Evolutionary conservation across 2,113 vertebrate genomes (phyloP), one percentile per base, ranked within the genome.

Genomic region (Dryoscopus gambensis): DNA sequence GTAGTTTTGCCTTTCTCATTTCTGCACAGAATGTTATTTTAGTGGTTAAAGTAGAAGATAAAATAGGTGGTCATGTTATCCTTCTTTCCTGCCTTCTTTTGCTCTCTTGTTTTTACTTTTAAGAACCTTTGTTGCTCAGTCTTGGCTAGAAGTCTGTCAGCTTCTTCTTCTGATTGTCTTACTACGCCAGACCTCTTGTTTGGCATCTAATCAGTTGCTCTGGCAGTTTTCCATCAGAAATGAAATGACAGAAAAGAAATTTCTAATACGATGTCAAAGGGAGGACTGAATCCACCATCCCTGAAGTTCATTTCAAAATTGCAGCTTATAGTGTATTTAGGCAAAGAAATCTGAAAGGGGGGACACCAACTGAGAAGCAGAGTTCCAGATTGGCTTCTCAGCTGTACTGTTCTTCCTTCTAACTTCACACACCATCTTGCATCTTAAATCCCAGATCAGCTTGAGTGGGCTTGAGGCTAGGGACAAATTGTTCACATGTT

Each of bases 341-440:
- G 28, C 18, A 65, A 88, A 77, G 18, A 79, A 68, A 49, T 21
- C 21, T 62, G 42, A 22, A 84, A 69, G 17, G 15, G 25, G 9
- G 9, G 2, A 27, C 0, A 5, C 28, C 27, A 33, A 0, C 25
- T 65, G n/a, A 84, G 69, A 71, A 75, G 10, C 14, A n/a, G 17
- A 1, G 3, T 53, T 88, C 25, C 50, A 90, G 40, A 76, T 8
- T 57, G 40, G 15, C 73, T 90, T 86, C 40, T 96, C 37, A 85
- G 40, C 53, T 49, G 42, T 74, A 13, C 28, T 63, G 11, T 64
- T 73, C 63, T 90, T 94, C 20, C 25, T 79, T 64, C 39, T 57
- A 84, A 60, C n/a, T 95, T 86, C 71, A 70, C 50, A 77, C 35
- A 80, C 28, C 79, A 76, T 88, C 67, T 97, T 91, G 83, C 55